Evolutionary conservation across 2,797 vertebrate species (phyloP), one percentile per base, ranked within the genome.

Genomic region (Okamejei kenojei): DNA sequence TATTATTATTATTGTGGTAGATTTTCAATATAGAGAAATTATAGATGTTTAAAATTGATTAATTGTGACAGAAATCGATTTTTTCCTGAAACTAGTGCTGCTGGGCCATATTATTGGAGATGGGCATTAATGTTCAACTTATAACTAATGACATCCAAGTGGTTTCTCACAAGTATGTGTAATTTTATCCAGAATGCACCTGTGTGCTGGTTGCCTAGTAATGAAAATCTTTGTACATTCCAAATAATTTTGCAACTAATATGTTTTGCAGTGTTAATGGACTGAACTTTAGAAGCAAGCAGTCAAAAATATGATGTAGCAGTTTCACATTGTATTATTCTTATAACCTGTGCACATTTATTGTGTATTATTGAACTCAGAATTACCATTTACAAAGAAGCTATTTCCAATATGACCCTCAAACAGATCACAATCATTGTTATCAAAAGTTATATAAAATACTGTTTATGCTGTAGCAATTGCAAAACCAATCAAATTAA

Each of bases 51-150:
- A 15, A 76, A 29, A 91, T 90, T 54, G 81, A 68, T 71, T 68
- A 38, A 90, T 90, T 76, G 45, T 74, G 90, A 54, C 71, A 45
- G 38, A 92, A 76, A 91, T 23, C 38, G 73, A 76, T 73, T 54
- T 92, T 76, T 92, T n/a, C 90, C 73, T 1, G 54, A 92, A 54
- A 38, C 38, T n/a, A 35, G 11, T 74, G 71, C 26, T 74, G 26
- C 38, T 26, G 29, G 23, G 15, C 23, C 54, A 73, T 76, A 74
- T 54, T 90, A 11, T 7, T 74, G 13, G 45, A 74, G 38, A 92
- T 92, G 71, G 23, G 1, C 38, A 8, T 92, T n/a, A 54, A 92
- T 76, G 7, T 92, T 92, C 26, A 92, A 76, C 71, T 92, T 45
- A 7, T 54, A 88, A 73, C 65, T 54, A 92, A 92, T 76, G 54